Percentiles rank a stretch among this genome's conserved stretches.
Evolutionary conservation across 1,140 invertebrate species (phyloP).

Genomic region (Mycetomoellerius zeteki): DNA sequence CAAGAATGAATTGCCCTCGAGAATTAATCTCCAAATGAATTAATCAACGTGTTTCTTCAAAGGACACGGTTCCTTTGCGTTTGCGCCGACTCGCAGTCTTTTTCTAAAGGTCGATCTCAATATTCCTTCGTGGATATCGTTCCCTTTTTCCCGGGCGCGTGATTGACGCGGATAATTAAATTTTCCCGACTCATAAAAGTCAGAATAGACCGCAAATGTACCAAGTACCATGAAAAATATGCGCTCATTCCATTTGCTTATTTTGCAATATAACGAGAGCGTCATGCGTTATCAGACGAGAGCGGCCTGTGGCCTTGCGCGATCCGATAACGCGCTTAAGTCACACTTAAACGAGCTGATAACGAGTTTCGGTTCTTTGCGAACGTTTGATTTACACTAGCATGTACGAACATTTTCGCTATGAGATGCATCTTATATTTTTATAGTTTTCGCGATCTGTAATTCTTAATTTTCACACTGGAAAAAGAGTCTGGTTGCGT

Average conservation of each 20-base stretch:
- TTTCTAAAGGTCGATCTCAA: background rate
- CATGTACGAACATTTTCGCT: background rate
- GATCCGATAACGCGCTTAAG: constrained; percentile 66
- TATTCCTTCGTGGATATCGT: background rate
- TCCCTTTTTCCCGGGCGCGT: background rate
- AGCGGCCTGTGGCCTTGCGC: constrained; percentile 66
- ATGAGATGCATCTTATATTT: background rate
- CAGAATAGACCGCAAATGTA: background rate
- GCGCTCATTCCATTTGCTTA: background rate
- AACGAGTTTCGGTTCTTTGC: constrained; percentile 41
- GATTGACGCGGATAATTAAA: constrained; percentile 42
- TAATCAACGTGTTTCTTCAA: constrained; percentile 4
- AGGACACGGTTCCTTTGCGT: background rate
- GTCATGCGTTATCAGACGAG: constrained; percentile 60
- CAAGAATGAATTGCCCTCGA: background rate
- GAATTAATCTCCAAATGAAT: constrained; percentile 43
- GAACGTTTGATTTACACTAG: constrained; percentile 25
- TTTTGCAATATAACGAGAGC: constrained; percentile 6
- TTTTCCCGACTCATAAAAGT: constrained; percentile 17
- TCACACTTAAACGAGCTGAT: constrained; percentile 45
- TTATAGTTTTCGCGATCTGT: background rate
- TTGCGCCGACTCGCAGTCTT: background rate
- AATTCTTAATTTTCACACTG: background rate
- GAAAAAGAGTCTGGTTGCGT: too few species aligned
- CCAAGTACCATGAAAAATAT: background rate